Evolutionary conservation across 2,888 invertebrate genomes (phyloP), one percentile per base, ranked within the genome.

Genomic region (Erebia aethiops): DNA sequence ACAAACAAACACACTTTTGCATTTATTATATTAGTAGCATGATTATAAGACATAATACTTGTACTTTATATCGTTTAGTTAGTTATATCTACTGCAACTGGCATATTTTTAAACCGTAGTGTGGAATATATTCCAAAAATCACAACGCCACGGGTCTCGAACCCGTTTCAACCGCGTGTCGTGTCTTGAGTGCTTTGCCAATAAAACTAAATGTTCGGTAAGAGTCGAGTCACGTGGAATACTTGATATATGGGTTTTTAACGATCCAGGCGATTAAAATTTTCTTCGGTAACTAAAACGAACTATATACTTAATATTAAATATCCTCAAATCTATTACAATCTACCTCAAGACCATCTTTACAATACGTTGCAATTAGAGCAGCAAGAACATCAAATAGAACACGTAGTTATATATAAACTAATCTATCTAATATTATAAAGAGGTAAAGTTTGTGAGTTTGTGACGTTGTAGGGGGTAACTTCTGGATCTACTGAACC

Each of bases 171-270:
- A 8, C 52, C 14, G 18, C 41, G n/a, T 64, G 65, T 43, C 65
- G 51, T n/a, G 13, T 65, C 65, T 65, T 43, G 65, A 65, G 65
- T 65, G 65, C 43, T 54, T 54, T 65, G 54, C 65, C 56, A 65
- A 65, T 65, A 65, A 56, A 65, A 65, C 54, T 65, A 65, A 65
- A 65, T 13, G 51, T 16, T 64, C 16, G 41, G 65, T 43, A 41
- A 3, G 26, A 21, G 21, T 21, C 54, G 41, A 35, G 13, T 56
- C 54, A 54, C 56, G 52, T 41, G 54, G 52, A 18, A 65, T 65
- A 13, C 56, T 56, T 65, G 65, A 65, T 65, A 43, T 65, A 65
- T 65, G 65, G 43, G 41, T 65, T 65, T 65, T 65, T 65, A 65
- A 65, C 52, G 65, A 65, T 65, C 26, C 11, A 52, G 56, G 56